Evolutionary conservation across 2,113 vertebrate genomes (phyloP).

Genomic region (Pseudorasbora parva): DNA sequence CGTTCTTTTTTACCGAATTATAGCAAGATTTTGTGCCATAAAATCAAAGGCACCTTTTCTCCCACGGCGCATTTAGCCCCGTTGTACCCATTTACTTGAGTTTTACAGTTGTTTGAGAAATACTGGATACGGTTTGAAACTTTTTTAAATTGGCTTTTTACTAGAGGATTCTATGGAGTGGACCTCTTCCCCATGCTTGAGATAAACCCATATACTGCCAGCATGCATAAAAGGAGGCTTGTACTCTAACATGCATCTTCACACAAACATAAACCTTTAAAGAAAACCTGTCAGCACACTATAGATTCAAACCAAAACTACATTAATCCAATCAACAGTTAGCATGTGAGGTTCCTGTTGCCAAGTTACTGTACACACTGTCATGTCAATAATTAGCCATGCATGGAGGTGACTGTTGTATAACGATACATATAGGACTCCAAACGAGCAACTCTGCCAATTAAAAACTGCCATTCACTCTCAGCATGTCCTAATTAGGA

Average conservation of each 20-base stretch:
- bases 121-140: neutral
- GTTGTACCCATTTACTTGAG: neutral
- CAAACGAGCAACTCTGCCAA: slow-evolving; percentile 35
- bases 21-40: no score
- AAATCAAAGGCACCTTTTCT: no score
- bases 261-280: neutral
- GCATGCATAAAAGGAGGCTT: neutral
- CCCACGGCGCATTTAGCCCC: no score
- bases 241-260: neutral
- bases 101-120: neutral
- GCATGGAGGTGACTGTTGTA: slow-evolving; percentile 33
- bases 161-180: neutral
- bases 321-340: slow-evolving; percentile 47
- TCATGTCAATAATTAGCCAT: slow-evolving; percentile 45
- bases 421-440: slow-evolving; percentile 30
- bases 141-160: neutral
- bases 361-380: slow-evolving; percentile 35
- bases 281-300: neutral
- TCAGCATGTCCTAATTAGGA: slow-evolving; percentile 23
- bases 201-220: neutral
- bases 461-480: slow-evolving; percentile 17
- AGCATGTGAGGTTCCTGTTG: slow-evolving; percentile 44
- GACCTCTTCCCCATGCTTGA: neutral
- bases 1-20: no score
- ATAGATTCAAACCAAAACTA: neutral